Conservation (phyloP, 2,113 vertebrate genomes). For the Quiscalus mexicanus region DNA sequence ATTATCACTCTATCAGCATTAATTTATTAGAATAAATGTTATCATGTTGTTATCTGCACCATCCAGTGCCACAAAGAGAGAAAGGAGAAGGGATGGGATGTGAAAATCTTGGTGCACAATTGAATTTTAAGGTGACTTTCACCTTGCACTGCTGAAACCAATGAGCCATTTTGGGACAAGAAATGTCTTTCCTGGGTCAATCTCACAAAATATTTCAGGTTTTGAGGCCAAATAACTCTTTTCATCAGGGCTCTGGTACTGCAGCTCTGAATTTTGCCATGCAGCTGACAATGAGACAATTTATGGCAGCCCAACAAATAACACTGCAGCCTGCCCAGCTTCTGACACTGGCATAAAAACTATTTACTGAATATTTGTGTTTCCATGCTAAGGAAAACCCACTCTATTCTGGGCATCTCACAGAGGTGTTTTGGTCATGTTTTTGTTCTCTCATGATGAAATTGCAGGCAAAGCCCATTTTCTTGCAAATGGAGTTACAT, state of each 20-base stretch:
- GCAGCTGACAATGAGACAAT: background rate
- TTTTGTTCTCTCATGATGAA: background rate
- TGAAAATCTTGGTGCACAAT: background rate
- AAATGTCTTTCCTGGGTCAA: background rate
- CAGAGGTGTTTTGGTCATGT: background rate
- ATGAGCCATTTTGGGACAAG: background rate
- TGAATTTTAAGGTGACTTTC: background rate
- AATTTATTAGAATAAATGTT: background rate
- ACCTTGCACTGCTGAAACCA: background rate
- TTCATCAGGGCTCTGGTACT: background rate
- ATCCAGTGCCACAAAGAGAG: background rate
- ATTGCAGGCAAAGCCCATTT: slow-evolving; percentile 30
- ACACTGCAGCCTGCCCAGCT: background rate
- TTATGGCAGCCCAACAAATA: background rate
- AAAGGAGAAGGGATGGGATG: background rate
- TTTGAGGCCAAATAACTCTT: background rate
- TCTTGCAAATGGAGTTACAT: slow-evolving; percentile 48
- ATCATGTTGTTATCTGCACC: background rate
- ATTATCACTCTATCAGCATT: background rate
- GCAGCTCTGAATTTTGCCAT: background rate
- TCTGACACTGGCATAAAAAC: background rate
- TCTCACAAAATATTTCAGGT: background rate
- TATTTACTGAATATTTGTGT: background rate
- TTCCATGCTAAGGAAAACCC: background rate
- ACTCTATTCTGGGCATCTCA: background rate